Evolutionary conservation across 2,797 vertebrate species (phyloP).

Genomic region (Clamator glandarius): DNA sequence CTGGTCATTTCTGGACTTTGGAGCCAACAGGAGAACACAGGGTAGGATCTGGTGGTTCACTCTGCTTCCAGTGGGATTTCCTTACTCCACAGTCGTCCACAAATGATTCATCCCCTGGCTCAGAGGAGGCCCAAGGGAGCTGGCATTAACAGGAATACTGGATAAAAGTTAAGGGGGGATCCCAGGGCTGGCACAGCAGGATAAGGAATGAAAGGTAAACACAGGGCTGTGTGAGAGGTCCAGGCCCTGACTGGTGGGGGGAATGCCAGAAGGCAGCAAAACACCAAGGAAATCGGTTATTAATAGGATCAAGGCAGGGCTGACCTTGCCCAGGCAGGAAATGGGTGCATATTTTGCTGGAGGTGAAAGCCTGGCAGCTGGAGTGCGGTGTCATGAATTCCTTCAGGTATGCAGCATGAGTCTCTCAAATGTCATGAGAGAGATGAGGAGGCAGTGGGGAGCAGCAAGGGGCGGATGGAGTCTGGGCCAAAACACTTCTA

Average conservation of each 20-base stretch:
- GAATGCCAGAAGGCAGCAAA: constrained; percentile 8
- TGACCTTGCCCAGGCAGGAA: constrained; percentile 56
- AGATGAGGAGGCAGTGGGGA: background rate
- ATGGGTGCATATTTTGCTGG: background rate
- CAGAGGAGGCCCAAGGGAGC: background rate
- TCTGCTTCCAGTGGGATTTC: background rate
- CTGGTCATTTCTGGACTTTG: background rate
- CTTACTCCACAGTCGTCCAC: background rate
- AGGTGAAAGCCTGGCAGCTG: constrained; percentile 41
- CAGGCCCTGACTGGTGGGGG: constrained; percentile 1
- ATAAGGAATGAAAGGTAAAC: background rate
- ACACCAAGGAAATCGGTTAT: background rate
- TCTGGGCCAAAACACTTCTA: background rate
- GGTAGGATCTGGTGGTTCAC: background rate
- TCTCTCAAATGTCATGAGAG: constrained; percentile 3
- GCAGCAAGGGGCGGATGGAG: background rate
- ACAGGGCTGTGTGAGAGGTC: background rate
- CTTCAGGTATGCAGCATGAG: constrained; percentile 15
- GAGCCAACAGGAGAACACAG: background rate
- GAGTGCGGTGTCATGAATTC: constrained; percentile 10
- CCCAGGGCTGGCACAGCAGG: background rate
- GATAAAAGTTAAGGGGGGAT: background rate
- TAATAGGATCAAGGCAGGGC: constrained; percentile 23
- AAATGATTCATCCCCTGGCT: background rate
- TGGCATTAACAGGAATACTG: background rate